Evolutionary conservation across 1,140 invertebrate species (phyloP), one percentile per base, ranked within the genome.

Genomic region (Drosophila funebris): DNA sequence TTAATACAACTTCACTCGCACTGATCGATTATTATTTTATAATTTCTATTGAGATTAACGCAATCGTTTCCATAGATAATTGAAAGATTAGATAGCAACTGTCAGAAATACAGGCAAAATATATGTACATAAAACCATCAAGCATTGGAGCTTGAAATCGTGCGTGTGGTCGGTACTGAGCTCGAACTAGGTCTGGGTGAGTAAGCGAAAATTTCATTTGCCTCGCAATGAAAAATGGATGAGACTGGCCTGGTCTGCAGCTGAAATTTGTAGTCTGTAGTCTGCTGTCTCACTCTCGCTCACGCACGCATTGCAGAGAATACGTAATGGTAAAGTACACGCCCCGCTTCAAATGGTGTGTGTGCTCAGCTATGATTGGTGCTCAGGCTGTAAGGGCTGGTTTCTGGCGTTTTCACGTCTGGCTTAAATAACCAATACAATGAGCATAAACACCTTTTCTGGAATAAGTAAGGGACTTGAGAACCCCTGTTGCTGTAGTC

Each of bases 131-230:
- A 54, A 57, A 24, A 29, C 37, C 13, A 29, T 43, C 16, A 13
- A 54, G 14, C 14, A 33, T 31, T 58, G 41, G 14, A 63, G 29
- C 46, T 37, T 29, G 2, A 18, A 43, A 62, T 69, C 39, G 31
- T 68, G 62, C 77, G 77, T 81, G 77, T 53, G 68, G 68, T 76
- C 77, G 63, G 13, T 37, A 33, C 73, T 46, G 37, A 50, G 58
- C 37, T 61, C 44, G 31, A 79, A 81, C 73, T 68, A 60, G 58
- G 58, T 78, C 76, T 78, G 73, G 63, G 60, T 62, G 61, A 71
- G 61, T 66, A 48, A 64, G 61, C 68, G 33, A 66, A 71, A 70
- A 69, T 62, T 39, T 11, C 36, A 22, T 61, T 24, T n/a, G 27
- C 46, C 8, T n/a, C 6, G 53, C 22, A 2, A n/a, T 36, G 44